These are phyloP conservation scores for Polypedilum pembai DNA, from an alignment of 1,140 invertebrate genomes.

Conservation along the genomic window DNA sequence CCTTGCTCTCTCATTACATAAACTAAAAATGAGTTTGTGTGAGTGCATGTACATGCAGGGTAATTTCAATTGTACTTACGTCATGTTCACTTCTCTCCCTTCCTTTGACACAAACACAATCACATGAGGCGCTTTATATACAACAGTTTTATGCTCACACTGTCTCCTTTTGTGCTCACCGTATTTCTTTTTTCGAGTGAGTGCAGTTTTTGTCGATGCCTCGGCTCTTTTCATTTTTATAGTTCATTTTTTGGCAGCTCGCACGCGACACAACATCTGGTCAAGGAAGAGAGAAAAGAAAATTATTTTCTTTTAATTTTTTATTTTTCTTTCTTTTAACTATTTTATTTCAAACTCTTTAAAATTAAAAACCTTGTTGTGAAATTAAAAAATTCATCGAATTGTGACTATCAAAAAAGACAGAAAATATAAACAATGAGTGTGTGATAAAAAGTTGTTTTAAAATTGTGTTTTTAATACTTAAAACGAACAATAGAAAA, in stretches of 20 bases:
- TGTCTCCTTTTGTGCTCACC: conserved; percentile 10
- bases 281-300: not conserved
- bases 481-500: too few relatives aligned
- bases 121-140: not conserved
- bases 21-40: not conserved
- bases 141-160: not conserved
- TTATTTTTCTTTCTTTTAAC: not conserved
- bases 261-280: conserved; percentile 25
- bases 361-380: too few relatives aligned
- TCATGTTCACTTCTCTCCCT: not conserved
- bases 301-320: not conserved
- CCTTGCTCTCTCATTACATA: too few relatives aligned
- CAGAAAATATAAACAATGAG: too few relatives aligned
- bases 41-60: not conserved
- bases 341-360: not conserved
- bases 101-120: not conserved
- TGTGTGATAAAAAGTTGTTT: too few relatives aligned
- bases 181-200: not conserved
- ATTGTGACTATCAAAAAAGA: too few relatives aligned
- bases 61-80: conserved; percentile 13
- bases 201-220: conserved; percentile 7
- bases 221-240: conserved; percentile 25
- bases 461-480: too few relatives aligned
- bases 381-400: too few relatives aligned
- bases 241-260: conserved; percentile 24